Evolutionary conservation across 2,113 vertebrate genomes (phyloP), one percentile per base, ranked within the genome.

Genomic region (Grammomys surdaster): DNA sequence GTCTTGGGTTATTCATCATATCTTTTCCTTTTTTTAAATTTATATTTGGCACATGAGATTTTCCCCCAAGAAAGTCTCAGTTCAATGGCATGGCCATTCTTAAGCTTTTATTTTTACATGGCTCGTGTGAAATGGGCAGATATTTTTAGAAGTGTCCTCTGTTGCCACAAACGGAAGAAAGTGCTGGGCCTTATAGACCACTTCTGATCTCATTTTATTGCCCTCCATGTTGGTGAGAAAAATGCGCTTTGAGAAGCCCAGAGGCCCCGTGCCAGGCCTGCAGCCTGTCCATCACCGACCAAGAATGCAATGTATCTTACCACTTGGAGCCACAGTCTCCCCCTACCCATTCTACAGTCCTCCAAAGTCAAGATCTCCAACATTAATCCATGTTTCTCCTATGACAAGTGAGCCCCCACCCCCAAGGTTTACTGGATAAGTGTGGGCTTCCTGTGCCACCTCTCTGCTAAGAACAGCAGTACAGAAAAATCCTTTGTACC

Each of bases 81-180:
- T 75, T 60, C 85, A 12, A 31, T 58, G 87, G 90, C 63, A 46
- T 31, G 89, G 9, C 65, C 22, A 26, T 40, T 56, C 81, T 87
- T 51, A 89, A 77, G 54, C 80, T 93, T 93, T 90, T 95, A 93
- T 96, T 94, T 97, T 97, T 94, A 81, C 36, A 93, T 77, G 33
- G 91, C 82, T 94, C 73, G 84, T 90, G 89, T 93, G 93, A 94
- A 93, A 63, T 46, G 70, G 82, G 43, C 36, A 33, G 54, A 80
- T 96, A 90, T 94, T 97, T 96, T 96, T 96, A 96, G 96, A 96
- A 56, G 36, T 54, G 40, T 54, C 72, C 33, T 88, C 90, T 92
- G 19, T 65, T 77, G 69, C 95, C 97, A 73, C 95, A 96, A 90
- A 94, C 54, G 88, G 97, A 96, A 96, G 95, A 76, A 84, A 91